phyloP scores from a whole-genome alignment of 2,888 invertebrate species.

The Lepidonotus clava region DNA sequence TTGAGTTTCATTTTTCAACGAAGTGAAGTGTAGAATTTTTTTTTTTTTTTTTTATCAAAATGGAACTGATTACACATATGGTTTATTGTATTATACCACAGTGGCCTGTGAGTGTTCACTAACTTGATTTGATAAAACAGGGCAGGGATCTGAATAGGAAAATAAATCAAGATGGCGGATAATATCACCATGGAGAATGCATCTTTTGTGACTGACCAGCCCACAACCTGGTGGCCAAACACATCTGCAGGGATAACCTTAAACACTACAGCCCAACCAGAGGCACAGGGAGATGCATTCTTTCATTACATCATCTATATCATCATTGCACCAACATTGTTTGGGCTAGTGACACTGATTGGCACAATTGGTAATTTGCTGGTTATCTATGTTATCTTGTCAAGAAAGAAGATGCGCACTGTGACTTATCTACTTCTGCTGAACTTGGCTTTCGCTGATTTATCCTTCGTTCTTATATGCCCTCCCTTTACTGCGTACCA shows the following conservation, averaged over 20 bases:
- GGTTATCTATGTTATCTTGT: slow-evolving; percentile 91
- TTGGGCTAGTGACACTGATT: slow-evolving; percentile 90
- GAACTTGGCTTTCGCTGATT: slow-evolving; percentile 91
- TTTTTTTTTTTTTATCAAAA: too few species aligned
- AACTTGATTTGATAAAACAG: too few species aligned
- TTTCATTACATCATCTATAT: slow-evolving; percentile 37
- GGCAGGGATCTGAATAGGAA: too few species aligned
- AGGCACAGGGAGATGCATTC: neutral
- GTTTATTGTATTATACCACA: too few species aligned
- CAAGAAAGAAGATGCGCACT: slow-evolving; percentile 90
- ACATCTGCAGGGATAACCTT: neutral
- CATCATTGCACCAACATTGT: slow-evolving; percentile 83
- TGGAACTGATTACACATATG: too few species aligned
- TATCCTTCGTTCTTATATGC: slow-evolving; percentile 93
- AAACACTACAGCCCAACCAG: too few species aligned
- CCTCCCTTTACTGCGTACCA: slow-evolving; percentile 92
- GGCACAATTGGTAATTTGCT: slow-evolving; percentile 91
- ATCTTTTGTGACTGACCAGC: neutral
- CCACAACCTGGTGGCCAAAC: neutral
- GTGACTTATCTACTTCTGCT: slow-evolving; percentile 95
- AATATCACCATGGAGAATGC: neutral
- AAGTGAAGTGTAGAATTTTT: too few species aligned
- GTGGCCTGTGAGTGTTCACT: too few species aligned
- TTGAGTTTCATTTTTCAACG: too few species aligned
- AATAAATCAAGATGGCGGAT: neutral